Evolutionary conservation across 2,888 invertebrate genomes (phyloP), one percentile per base, ranked within the genome.

Genomic region (Myopa tessellatipennis): DNA sequence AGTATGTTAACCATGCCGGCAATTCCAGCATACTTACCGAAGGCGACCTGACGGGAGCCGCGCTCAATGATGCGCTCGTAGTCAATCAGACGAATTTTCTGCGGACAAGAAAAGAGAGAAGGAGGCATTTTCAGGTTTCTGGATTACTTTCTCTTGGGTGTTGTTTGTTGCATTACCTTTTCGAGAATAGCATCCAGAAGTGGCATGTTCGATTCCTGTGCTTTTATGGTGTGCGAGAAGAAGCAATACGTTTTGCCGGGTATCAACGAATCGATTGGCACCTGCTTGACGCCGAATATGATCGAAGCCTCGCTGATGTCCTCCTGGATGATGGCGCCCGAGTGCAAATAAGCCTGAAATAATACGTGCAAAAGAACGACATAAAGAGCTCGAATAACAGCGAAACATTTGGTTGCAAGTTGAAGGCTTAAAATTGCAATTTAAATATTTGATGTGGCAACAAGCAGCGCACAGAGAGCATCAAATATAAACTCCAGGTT

Each of bases 171-270:
- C 6, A 26, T 18, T 69, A 88, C 88, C 85, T 97, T 98, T 85
- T 98, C 98, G 75, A 99, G 89, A 81, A 99, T 94, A 5, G 98
- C 96, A 89, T 99, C 99, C 81, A 99, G 89, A 83, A 99, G 91
- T 0, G 97, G 94, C 99, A 99, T 99, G 88, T 99, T 99, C 61
- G 94, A 94, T 86, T 98, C 98, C 89, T 99, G 99, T 0, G 98
- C 99, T 90, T 99, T 99, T 84, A 99, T 99, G 0, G 99, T 99
- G 88, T 99, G 99, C 0, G 99, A 99, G 90, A 99, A 99, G 90
- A 99, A 96, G 85, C 98, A 98, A 87, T 99, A 99, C 0, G 99
- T 99, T 90, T 98, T 98, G 86, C 98, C 95, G 0, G 98, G 97
- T 79, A 98, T 94, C 12, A 99, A 91, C 61, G 95, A 93, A 85